Conservation (phyloP, 92 coral and sea anemone genomes). For the Micromussa lordhowensis region DNA sequence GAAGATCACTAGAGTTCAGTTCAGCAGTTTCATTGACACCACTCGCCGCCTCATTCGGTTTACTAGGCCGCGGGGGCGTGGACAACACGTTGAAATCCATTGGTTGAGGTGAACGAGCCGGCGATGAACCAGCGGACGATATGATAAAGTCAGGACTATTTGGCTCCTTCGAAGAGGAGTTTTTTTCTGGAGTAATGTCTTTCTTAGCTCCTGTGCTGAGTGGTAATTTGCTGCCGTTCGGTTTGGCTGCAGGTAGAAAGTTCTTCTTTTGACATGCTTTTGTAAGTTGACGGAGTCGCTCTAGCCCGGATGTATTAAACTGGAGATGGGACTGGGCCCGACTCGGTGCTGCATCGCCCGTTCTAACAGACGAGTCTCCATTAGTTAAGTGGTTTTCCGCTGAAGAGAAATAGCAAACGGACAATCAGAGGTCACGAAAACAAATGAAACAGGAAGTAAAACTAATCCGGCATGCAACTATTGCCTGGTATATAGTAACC, state of each 20-base stretch:
- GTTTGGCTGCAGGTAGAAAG: constrained; percentile 30
- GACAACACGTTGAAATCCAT: constrained; percentile 79
- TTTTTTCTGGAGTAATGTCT: constrained; percentile 25
- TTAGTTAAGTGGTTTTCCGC: constrained; percentile 48
- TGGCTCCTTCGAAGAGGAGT: constrained; percentile 3
- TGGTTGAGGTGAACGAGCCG: constrained; percentile 92
- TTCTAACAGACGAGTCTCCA: constrained; percentile 27
- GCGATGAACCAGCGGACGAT: constrained; percentile 97
- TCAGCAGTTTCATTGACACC: background rate
- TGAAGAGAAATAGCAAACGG: background rate
- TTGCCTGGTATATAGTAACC: background rate
- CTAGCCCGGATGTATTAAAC: constrained; percentile 30
- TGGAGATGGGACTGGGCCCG: constrained; percentile 49
- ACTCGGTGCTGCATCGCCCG: constrained; percentile 17
- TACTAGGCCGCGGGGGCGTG: constrained; percentile 75
- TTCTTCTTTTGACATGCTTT: constrained; percentile 60
- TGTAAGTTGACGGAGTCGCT: constrained; percentile 63
- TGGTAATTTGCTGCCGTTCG: constrained; percentile 36
- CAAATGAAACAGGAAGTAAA: background rate
- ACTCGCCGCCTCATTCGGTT: constrained; percentile 24
- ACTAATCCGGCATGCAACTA: background rate
- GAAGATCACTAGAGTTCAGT: constrained; percentile 8
- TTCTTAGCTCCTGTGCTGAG: background rate
- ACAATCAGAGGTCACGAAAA: background rate
- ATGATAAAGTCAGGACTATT: constrained; percentile 76